These are phyloP conservation scores for Dioctria rufipes DNA, from an alignment of 2,888 invertebrate species.

Conservation along the genomic window DNA sequence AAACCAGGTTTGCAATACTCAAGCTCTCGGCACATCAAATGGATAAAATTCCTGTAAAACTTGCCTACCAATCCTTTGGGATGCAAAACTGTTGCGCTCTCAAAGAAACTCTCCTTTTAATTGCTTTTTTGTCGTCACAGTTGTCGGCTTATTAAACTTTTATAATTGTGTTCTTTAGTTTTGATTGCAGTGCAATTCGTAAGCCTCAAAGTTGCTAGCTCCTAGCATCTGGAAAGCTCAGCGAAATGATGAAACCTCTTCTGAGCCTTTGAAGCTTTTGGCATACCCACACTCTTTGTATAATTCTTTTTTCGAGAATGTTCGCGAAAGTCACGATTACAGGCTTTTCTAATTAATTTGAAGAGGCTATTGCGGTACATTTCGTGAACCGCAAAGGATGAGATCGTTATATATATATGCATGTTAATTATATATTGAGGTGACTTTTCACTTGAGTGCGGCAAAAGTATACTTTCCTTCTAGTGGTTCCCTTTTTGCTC, in stretches of 20 bases:
- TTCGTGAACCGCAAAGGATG: conserved; percentile 43
- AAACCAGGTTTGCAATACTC: not conserved
- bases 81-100: conserved; percentile 49
- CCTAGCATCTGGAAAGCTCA: conserved; percentile 22
- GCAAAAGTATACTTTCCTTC: conserved; percentile 25
- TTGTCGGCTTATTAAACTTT: conserved; percentile 54
- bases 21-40: conserved; percentile 5
- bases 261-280: conserved; percentile 36
- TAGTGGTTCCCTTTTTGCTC: conserved; percentile 26
- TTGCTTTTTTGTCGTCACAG: conserved; percentile 51
- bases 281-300: not conserved
- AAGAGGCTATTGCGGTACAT: conserved; percentile 41
- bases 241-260: conserved; percentile 32
- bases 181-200: conserved; percentile 44
- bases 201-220: not conserved
- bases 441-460: conserved; percentile 44
- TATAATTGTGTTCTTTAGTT: conserved; percentile 53
- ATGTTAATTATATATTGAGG: conserved; percentile 28
- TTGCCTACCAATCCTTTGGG: conserved; percentile 21
- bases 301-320: conserved; percentile 14
- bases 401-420: not conserved
- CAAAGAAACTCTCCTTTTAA: conserved; percentile 51
- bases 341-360: conserved; percentile 53
- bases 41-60: conserved; percentile 13
- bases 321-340: conserved; percentile 50